phyloP scores from a whole-genome alignment of 2,888 invertebrate species.

The Rhaphigaster nebulosa region DNA sequence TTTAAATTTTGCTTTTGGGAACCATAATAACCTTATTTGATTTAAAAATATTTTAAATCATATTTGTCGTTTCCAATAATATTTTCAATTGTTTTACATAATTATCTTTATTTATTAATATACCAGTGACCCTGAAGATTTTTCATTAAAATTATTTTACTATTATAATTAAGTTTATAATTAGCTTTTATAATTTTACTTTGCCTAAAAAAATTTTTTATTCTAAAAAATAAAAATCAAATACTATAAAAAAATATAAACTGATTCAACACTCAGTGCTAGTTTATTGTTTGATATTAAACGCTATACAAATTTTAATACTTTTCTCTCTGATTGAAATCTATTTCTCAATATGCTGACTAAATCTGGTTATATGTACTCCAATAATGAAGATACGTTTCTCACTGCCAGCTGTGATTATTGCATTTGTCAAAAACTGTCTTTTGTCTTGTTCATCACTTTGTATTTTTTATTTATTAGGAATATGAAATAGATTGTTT shows the following conservation, averaged over 20 bases:
- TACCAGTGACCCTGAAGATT: not conserved
- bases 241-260: too few species aligned
- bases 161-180: not conserved
- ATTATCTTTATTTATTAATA: not conserved
- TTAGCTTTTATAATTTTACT: not conserved
- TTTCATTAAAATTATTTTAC: not conserved
- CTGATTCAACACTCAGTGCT: too few species aligned
- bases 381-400: not conserved
- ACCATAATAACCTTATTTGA: not conserved
- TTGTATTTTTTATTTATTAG: not conserved
- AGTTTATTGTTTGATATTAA: not conserved
- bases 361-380: not conserved
- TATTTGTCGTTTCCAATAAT: not conserved
- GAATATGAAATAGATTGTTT: not conserved
- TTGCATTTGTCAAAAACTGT: not conserved
- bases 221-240: not conserved
- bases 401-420: not conserved
- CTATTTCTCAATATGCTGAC: not conserved
- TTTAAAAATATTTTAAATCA: not conserved
- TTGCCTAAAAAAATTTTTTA: not conserved
- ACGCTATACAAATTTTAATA: not conserved
- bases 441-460: not conserved
- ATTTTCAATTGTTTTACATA: not conserved
- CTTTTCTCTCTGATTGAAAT: not conserved
- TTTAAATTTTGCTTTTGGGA: too few species aligned